Percentiles rank a stretch among this genome's conserved stretches.
Evolutionary conservation across 2,888 invertebrate species (phyloP).

Genomic region (Panorpa germanica): DNA sequence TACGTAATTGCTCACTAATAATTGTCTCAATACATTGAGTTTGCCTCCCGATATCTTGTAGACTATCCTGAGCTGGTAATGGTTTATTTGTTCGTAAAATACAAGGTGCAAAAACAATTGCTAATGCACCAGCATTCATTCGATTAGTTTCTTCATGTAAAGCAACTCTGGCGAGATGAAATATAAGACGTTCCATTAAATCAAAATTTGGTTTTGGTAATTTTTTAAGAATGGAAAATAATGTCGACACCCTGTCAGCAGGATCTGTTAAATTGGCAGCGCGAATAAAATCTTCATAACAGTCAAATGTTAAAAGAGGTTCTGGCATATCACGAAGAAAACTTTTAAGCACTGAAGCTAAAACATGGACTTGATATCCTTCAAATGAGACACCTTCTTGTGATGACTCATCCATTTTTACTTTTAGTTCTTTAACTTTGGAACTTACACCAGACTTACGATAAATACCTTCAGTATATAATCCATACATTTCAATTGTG

Average conservation of each 20-base stretch:
- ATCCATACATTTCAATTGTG: conserved; percentile 77
- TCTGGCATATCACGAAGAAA: conserved; percentile 89
- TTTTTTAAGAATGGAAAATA: conserved; percentile 75
- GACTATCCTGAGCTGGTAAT: conserved; percentile 79
- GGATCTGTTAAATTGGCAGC: conserved; percentile 71
- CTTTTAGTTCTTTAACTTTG: conserved; percentile 59
- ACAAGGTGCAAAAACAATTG: conserved; percentile 91
- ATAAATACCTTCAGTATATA: conserved; percentile 86
- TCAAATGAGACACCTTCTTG: conserved; percentile 52
- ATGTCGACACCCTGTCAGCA: conserved; percentile 63
- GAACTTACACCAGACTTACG: conserved; percentile 79
- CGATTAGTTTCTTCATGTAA: conserved; percentile 71
- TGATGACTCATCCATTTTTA: conserved; percentile 55
- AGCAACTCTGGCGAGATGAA: conserved; percentile 80
- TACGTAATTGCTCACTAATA: conserved; percentile 65
- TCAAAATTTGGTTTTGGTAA: conserved; percentile 78
- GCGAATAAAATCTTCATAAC: conserved; percentile 85
- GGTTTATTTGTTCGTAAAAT: conserved; percentile 73
- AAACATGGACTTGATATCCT: conserved; percentile 71
- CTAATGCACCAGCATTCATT: conserved; percentile 81
- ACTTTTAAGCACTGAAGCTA: conserved; percentile 73
- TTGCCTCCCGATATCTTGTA: conserved; percentile 77
- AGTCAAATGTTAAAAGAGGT: conserved; percentile 79
- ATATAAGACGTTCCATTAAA: conserved; percentile 79
- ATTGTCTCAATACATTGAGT: conserved; percentile 83